phyloP scores from a whole-genome alignment of 2,113 vertebrate genomes.

The Halichoeres trimaculatus region DNA sequence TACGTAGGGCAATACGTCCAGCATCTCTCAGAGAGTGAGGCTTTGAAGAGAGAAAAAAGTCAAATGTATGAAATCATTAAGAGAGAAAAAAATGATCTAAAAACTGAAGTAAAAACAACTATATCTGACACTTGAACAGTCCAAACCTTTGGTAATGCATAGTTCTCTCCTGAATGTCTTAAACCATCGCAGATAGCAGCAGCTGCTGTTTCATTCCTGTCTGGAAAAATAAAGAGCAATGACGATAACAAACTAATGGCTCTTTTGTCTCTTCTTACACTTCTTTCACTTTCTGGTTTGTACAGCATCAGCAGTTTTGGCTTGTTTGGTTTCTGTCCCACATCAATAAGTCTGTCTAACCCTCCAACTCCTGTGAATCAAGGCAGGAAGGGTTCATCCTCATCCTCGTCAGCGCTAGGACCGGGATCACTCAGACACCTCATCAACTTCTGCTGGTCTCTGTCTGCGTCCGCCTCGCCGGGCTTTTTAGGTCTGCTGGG shows the following conservation, averaged over 20 bases:
- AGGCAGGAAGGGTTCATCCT: constrained; percentile 92
- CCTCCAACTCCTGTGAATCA: constrained; percentile 35
- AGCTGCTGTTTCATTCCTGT: constrained; percentile 10
- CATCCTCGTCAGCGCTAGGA: constrained; percentile 88
- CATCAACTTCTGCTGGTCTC: constrained; percentile 88
- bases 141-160: constrained; percentile 86
- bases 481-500: constrained; percentile 64
- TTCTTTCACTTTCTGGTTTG: constrained; percentile 50
- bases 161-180: constrained; percentile 73
- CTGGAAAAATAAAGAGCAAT: constrained; percentile 63
- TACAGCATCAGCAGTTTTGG: constrained; percentile 65
- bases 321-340: constrained; percentile 62
- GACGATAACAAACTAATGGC: constrained; percentile 67
- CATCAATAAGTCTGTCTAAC: constrained; percentile 14
- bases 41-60: constrained; percentile 2
- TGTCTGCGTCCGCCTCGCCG: constrained; percentile 76
- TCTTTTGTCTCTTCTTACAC: constrained; percentile 47
- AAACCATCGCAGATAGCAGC: constrained; percentile 5
- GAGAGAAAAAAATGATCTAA: constrained; percentile 14
- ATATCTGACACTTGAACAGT: constrained; percentile 63
- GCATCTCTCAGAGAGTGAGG: neutral
- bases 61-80: constrained; percentile 3
- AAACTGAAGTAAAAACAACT: constrained; percentile 39
- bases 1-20: constrained; percentile 3
- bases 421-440: constrained; percentile 97